A percentile compares a stretch with the other conserved stretches of the same genome.
Conservation (phyloP, 2,113 vertebrate genomes). For the Strigops habroptila region DNA sequence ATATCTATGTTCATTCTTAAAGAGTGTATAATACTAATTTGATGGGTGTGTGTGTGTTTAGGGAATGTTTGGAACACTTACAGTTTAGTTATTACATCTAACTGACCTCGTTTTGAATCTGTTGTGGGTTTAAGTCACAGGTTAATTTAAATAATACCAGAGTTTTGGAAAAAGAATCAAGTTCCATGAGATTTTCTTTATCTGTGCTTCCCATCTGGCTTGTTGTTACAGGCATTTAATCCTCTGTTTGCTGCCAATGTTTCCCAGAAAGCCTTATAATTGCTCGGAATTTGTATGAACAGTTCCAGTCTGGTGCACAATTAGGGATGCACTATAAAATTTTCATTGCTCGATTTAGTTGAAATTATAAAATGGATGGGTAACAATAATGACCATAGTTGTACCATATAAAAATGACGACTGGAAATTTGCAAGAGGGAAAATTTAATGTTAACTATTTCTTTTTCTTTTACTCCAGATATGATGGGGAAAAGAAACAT, state of each 20-base stretch:
- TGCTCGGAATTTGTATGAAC: constrained; percentile 80
- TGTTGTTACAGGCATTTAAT: constrained; percentile 74
- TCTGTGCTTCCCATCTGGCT: constrained; percentile 76
- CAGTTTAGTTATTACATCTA: neutral
- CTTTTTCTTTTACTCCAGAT: neutral
- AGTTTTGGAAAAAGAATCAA: constrained; percentile 42
- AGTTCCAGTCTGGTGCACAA: constrained; percentile 79
- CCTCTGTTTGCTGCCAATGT: constrained; percentile 69
- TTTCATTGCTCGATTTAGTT: constrained; percentile 78
- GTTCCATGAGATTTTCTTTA: constrained; percentile 74
- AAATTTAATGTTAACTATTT: constrained; percentile 23
- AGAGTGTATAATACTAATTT: neutral
- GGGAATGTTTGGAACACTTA: neutral
- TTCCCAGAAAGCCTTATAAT: constrained; percentile 81
- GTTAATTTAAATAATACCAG: constrained; percentile 61
- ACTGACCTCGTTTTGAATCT: constrained; percentile 1
- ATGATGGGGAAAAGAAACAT: neutral
- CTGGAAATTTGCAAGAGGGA: constrained; percentile 55
- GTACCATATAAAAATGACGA: constrained; percentile 57
- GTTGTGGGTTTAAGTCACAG: neutral
- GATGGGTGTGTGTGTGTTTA: neutral
- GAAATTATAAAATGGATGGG: constrained; percentile 74
- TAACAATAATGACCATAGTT: constrained; percentile 62
- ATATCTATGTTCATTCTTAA: neutral
- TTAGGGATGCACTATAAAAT: constrained; percentile 80